These are phyloP conservation scores for Dolomedes plantarius DNA, from an alignment of 2,888 invertebrate genomes.

Conservation along the genomic window DNA sequence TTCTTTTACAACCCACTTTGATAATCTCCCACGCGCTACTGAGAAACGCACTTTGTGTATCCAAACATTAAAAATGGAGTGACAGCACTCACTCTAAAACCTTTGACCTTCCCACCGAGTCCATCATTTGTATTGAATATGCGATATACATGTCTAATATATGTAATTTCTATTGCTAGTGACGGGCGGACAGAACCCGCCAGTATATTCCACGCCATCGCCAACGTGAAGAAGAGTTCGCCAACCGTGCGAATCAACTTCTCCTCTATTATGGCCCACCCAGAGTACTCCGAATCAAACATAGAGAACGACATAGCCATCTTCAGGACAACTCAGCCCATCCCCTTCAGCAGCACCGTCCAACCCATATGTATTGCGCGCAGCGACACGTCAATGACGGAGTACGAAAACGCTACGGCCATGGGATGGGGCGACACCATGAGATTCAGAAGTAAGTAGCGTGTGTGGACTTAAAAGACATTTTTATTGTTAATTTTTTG, in stretches of 20 bases:
- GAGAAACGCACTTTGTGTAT: too few relatives aligned
- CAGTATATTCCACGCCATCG: background rate
- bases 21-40: too few relatives aligned
- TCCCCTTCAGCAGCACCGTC: background rate
- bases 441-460: constrained; percentile 3
- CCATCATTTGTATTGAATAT: too few relatives aligned
- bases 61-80: too few relatives aligned
- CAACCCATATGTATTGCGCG: constrained; percentile 39
- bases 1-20: too few relatives aligned
- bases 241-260: background rate
- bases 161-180: too few relatives aligned
- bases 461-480: too few relatives aligned
- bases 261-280: background rate
- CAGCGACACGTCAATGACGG: background rate
- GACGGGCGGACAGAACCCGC: background rate
- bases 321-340: constrained; percentile 10
- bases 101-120: too few relatives aligned
- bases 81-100: too few relatives aligned
- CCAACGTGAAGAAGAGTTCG: background rate
- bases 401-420: background rate
- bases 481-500: too few relatives aligned
- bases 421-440: constrained; percentile 35
- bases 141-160: too few relatives aligned
- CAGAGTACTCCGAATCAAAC: background rate
- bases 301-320: constrained; percentile 34